Base-by-base conservation (phyloP, 2,888 invertebrate genomes). In the Tetrapedia diversipes region DNA sequence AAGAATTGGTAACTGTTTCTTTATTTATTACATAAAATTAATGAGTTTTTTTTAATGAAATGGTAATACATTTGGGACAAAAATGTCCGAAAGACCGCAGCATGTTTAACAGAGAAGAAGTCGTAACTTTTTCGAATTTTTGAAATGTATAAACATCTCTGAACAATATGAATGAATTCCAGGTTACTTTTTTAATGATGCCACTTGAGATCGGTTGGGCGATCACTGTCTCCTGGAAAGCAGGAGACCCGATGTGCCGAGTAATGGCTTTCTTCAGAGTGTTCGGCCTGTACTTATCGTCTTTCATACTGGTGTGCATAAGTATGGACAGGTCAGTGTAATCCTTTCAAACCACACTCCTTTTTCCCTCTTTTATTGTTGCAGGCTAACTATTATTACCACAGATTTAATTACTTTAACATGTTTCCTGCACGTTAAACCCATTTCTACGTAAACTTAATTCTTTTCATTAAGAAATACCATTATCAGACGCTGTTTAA, bases 121-220 rank as follows among this genome's bases (percentile, higher is more conserved):
- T n/a, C n/a, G n/a, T n/a, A n/a, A n/a, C n/a, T n/a, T n/a, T n/a
- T n/a, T n/a, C n/a, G n/a, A n/a, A n/a, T n/a, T n/a, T n/a, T n/a
- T n/a, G n/a, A n/a, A n/a, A n/a, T n/a, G n/a, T n/a, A n/a, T n/a
- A n/a, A n/a, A n/a, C n/a, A n/a, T n/a, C n/a, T n/a, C n/a, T 43
- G 3, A 8, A 22, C 19, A 47, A 47, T 24, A 22, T 34, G 11
- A 59, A 34, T 1, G 11, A 29, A 7, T 77, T 70, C 1, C 79
- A 96, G 96, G 96, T 96, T 60, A 97, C 97, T 63, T 96, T 97
- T 90, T 93, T 97, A 66, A 95, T 97, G 95, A 97, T 98, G 97
- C 97, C 98, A 29, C 92, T 97, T 89, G 97, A 98, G 93, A 97
- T 97, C 68, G 96, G 94, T 84, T 98, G 98, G 97, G 95, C 96